Base-by-base conservation (phyloP, 1,140 invertebrate genomes). In the Cherax quadricarinatus region DNA sequence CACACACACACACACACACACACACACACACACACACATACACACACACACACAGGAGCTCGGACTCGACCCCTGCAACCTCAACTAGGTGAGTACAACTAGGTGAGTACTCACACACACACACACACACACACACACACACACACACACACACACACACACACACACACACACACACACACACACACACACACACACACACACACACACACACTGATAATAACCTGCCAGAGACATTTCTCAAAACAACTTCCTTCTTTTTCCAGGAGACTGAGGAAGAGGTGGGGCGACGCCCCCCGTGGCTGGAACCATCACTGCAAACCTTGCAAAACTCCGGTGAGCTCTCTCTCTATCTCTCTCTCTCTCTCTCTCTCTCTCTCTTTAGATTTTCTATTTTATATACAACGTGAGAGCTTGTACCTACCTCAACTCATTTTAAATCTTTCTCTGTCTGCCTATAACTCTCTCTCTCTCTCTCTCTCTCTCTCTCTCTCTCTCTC, bases 141-240 rank as follows among this genome's bases (percentile, higher is more conserved):
- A 41, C 30, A 41, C 30, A 49, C 30, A 48, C 30, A 41, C 24
- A 41, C 30, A 81, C 79, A 81, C 62, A 70, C 62, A 70, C 62
- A 70, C 62, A 70, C 62, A 80, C 78, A 80, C 78, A 51, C 78
- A 80, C 78, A 80, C 14, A 80, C 78, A 80, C 30, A 80, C 78
- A 80, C 78, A 80, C 78, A 80, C 78, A 80, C 78, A 80, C 78
- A 80, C 78, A 41, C 49, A 51, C 66, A 57, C 53, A 57, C 53
- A 57, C 53, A 57, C 53, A 57, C 53, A 57, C 4, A 57, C 53
- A 57, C 53, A 57, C 66, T 70, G 16, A 70, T 70, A 70, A 70
- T 70, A 70, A 70, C 66, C 66, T 70, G 66, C 66, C 66, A 70
- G 16, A 70, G 21, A 5, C 66, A 70, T n/a, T 70, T 70, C 66